Percentiles rank a stretch among this genome's conserved stretches.
Evolutionary conservation across 2,888 invertebrate species (phyloP).

Genomic region (Acleris emargana): DNA sequence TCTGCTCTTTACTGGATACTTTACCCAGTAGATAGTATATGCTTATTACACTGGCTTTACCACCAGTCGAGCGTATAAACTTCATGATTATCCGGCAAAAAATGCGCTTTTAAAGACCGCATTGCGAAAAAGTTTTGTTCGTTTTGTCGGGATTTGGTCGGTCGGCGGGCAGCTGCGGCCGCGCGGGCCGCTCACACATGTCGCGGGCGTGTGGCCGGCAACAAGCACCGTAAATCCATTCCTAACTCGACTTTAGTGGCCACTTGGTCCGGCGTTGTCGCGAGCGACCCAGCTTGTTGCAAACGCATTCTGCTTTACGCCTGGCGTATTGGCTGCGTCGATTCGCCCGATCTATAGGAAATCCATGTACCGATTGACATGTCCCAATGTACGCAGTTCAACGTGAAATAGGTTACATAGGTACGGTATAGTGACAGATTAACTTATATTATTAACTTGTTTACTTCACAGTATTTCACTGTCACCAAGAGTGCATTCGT

Average conservation of each 20-base stretch:
- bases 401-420: too few relatives aligned
- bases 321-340: constrained; percentile 12
- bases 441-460: constrained; percentile 56
- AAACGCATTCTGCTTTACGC: constrained; percentile 57
- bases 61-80: constrained; percentile 47
- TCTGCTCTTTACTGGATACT: background rate
- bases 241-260: constrained; percentile 72
- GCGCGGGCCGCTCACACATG: constrained; percentile 64
- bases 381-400: too few relatives aligned
- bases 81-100: constrained; percentile 58
- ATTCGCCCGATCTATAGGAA: background rate
- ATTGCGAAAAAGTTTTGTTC: constrained; percentile 76
- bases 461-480: constrained; percentile 53
- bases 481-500: constrained; percentile 61
- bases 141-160: constrained; percentile 53
- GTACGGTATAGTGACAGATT: constrained; percentile 10
- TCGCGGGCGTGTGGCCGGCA: constrained; percentile 56
- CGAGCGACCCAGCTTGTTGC: constrained; percentile 52
- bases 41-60: constrained; percentile 20
- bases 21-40: constrained; percentile 10
- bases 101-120: constrained; percentile 71
- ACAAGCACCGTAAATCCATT: constrained; percentile 73
- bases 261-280: constrained; percentile 50
- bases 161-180: constrained; percentile 55
- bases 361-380: too few relatives aligned